These are phyloP conservation scores for Nymphalis io DNA, from an alignment of 1,140 invertebrate genomes.

Conservation along the genomic window DNA sequence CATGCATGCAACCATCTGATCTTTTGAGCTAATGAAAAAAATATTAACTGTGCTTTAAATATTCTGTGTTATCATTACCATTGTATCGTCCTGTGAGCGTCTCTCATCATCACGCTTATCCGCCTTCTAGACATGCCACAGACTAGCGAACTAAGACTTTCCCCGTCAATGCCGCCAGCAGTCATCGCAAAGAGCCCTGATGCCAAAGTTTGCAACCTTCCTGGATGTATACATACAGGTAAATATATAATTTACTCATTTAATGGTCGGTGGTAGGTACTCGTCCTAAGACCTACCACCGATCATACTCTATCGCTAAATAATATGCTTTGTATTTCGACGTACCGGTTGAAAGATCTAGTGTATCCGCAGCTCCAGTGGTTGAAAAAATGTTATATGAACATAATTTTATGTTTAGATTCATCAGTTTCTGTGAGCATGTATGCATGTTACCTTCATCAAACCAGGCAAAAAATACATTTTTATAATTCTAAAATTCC, in stretches of 20 bases:
- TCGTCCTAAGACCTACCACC: no score
- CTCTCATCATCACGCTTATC: constrained; percentile 32
- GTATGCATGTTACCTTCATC: no score
- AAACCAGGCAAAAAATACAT: no score
- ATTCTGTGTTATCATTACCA: constrained; percentile 9
- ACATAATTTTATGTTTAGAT: no score
- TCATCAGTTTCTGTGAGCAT: no score
- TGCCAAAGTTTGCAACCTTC: constrained; percentile 81
- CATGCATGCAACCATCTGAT: constrained; percentile 2
- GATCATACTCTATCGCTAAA: no score
- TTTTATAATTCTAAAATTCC: no score
- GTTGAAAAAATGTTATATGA: no score
- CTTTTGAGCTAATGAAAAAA: neutral
- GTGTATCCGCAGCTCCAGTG: no score
- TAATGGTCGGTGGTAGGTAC: neutral
- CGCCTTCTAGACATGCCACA: constrained; percentile 65
- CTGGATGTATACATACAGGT: constrained; percentile 86
- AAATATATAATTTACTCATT: constrained; percentile 11
- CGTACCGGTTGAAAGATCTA: no score
- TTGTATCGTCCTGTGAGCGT: constrained; percentile 18
- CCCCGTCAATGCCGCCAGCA: constrained; percentile 58
- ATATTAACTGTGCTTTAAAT: neutral
- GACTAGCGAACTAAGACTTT: constrained; percentile 67
- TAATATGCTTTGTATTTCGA: no score
- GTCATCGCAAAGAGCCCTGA: constrained; percentile 50